Evolutionary conservation across 2,113 vertebrate species (phyloP).

Genomic region (Numenius arquata): DNA sequence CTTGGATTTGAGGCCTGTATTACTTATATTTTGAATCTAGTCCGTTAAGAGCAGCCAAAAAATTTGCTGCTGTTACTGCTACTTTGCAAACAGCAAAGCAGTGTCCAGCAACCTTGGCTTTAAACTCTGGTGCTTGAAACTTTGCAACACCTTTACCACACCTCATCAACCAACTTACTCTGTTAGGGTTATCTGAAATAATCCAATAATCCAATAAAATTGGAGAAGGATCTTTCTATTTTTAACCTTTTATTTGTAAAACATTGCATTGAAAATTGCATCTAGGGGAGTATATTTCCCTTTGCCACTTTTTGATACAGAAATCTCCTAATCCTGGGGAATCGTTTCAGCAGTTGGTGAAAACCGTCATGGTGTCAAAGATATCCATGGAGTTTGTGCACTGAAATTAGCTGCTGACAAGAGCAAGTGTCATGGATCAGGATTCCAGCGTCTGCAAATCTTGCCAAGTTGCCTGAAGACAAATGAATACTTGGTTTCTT

Average conservation of each 20-base stretch:
- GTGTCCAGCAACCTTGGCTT: not conserved
- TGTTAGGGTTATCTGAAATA: not conserved
- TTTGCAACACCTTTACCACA: not conserved
- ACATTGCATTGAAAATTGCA: not conserved
- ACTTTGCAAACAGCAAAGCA: not conserved
- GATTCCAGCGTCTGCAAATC: not conserved
- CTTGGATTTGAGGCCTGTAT: not conserved
- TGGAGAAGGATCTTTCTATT: not conserved
- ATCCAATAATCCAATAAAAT: not conserved
- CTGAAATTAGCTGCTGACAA: not conserved
- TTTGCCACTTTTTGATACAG: not conserved
- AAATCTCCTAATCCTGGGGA: not conserved
- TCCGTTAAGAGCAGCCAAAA: not conserved
- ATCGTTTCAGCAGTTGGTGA: not conserved
- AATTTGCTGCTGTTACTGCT: not conserved
- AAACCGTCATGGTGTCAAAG: not conserved
- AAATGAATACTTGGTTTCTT: not conserved
- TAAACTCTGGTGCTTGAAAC: constrained; percentile 1
- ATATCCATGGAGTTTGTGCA: not conserved
- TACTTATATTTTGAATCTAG: not conserved
- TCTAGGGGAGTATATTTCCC: not conserved
- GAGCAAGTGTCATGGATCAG: not conserved
- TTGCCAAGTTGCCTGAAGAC: not conserved
- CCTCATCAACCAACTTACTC: not conserved
- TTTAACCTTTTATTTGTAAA: not conserved